Conservation (phyloP, 1,140 invertebrate genomes). For the Pogonus chalceus region DNA sequence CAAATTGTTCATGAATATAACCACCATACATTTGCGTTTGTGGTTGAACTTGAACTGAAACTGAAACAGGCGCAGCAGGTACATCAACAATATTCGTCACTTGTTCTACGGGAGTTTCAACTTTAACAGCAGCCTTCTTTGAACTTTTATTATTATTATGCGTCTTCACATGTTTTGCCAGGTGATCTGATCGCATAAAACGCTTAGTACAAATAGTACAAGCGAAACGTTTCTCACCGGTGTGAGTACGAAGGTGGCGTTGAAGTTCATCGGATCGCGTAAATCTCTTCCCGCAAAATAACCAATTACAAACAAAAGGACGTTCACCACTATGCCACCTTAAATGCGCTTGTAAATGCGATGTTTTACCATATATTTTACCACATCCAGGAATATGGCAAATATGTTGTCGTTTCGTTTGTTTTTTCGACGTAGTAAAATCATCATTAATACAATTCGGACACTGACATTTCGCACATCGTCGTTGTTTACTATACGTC, state of each 20-base stretch:
- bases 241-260: conserved; percentile 69
- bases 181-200: conserved; percentile 76
- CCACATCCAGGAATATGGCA: conserved; percentile 87
- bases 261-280: conserved; percentile 83
- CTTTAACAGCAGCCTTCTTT: conserved; percentile 6
- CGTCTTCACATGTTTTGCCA: conserved; percentile 75
- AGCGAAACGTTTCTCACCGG: conserved; percentile 70
- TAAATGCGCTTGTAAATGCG: conserved; percentile 78
- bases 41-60: too few species aligned
- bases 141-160: conserved; percentile 45
- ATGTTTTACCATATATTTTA: conserved; percentile 87
- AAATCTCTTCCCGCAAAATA: conserved; percentile 77
- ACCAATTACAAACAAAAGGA: conserved; percentile 66
- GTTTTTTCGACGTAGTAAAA: conserved; percentile 47
- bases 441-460: conserved; percentile 62
- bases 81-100: neutral
- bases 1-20: neutral
- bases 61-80: neutral
- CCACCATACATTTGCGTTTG: neutral
- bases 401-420: conserved; percentile 66
- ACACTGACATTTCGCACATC: conserved; percentile 48
- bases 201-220: conserved; percentile 65
- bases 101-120: neutral
- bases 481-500: conserved; percentile 24
- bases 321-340: conserved; percentile 76